phyloP scores from a whole-genome alignment of 2,113 vertebrate species.

The Fregetta grallaria region DNA sequence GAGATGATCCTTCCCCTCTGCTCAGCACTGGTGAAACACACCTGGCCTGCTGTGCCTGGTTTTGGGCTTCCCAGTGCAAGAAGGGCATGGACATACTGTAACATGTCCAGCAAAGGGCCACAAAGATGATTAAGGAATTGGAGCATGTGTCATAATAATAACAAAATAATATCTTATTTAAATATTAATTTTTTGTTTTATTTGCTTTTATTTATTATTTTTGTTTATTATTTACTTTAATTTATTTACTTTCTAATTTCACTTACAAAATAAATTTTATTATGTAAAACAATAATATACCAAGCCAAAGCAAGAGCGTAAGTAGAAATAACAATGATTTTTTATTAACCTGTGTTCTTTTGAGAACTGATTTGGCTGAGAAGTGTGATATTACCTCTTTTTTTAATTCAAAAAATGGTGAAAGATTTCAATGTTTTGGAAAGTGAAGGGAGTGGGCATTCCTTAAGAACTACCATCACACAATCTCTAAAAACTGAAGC shows the following conservation, averaged over 20 bases:
- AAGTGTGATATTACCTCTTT: background rate
- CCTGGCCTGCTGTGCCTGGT: background rate
- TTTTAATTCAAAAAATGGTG: background rate
- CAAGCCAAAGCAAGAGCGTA: background rate
- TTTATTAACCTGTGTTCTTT: background rate
- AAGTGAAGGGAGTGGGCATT: background rate
- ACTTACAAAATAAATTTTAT: background rate
- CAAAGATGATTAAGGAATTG: background rate
- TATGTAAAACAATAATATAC: background rate
- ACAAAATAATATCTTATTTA: background rate
- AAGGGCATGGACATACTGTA: background rate
- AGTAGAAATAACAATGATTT: background rate
- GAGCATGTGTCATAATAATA: background rate
- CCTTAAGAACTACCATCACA: background rate
- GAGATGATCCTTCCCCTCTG: background rate
- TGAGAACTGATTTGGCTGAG: background rate
- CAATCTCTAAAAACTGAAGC: background rate
- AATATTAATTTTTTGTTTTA: background rate
- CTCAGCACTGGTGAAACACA: background rate
- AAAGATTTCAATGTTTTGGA: background rate
- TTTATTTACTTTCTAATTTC: background rate
- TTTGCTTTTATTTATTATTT: background rate
- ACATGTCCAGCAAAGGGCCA: background rate
- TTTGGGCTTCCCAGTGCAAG: background rate
- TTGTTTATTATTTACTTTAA: background rate